Percentiles rank a stretch among this genome's conserved stretches.
phyloP scores from a whole-genome alignment of 2,113 vertebrate genomes.

The Scytalopus superciliaris region DNA sequence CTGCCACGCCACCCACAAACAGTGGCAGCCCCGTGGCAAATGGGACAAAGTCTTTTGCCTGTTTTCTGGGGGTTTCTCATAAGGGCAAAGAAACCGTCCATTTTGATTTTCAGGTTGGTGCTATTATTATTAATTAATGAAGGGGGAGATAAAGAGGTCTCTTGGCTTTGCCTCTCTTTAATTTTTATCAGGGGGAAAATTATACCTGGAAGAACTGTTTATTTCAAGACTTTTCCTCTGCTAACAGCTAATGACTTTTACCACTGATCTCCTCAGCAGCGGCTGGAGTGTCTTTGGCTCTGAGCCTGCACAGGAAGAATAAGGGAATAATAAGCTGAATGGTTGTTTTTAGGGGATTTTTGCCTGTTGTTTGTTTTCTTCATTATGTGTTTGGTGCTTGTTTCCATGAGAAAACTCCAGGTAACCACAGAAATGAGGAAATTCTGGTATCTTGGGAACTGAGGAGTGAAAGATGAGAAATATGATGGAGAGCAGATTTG shows the following conservation, averaged over 20 bases:
- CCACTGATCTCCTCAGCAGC: not conserved
- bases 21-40: not conserved
- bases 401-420: slow-evolving; percentile 16
- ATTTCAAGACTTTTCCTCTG: not conserved
- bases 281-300: not conserved
- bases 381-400: not conserved
- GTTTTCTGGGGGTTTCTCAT: not conserved
- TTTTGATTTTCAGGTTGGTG: not conserved
- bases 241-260: not conserved
- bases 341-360: slow-evolving; percentile 23
- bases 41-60: not conserved
- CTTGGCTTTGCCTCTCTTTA: not conserved
- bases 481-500: not conserved
- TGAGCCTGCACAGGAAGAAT: slow-evolving; percentile 29
- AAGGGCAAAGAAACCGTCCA: not conserved
- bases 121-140: not conserved
- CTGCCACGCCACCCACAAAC: not conserved
- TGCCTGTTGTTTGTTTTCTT: slow-evolving; percentile 24
- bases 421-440: slow-evolving; percentile 19
- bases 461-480: slow-evolving; percentile 12
- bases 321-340: slow-evolving; percentile 12
- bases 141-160: not conserved
- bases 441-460: slow-evolving; percentile 2
- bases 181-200: not conserved
- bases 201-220: not conserved